Conservation (phyloP, 2,888 invertebrate genomes). For the Phania funesta region DNA sequence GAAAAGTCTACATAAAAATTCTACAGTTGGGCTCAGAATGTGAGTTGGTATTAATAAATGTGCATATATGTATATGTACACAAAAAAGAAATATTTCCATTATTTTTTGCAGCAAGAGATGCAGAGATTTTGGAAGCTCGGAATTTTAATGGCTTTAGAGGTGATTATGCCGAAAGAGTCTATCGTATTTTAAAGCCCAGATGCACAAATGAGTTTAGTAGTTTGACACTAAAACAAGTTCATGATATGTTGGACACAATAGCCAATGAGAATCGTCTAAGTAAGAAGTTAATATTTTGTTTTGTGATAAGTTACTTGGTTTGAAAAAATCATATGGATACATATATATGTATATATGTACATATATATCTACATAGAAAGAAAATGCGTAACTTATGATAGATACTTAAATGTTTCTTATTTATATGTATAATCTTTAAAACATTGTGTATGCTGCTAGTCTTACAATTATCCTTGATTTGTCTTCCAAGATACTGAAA, state of each 20-base stretch:
- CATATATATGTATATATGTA: no score
- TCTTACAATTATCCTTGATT: no score
- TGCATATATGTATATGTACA: no score
- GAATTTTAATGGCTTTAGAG: conserved; percentile 73
- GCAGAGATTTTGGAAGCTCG: conserved; percentile 75
- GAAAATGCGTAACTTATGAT: no score
- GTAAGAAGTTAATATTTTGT: conserved; percentile 81
- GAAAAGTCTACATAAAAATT: conserved; percentile 86
- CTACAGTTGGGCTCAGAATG: conserved; percentile 87
- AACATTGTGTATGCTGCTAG: no score
- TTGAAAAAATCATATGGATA: no score
- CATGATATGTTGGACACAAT: conserved; percentile 89
- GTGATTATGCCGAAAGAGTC: conserved; percentile 91
- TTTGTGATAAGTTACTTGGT: background rate
- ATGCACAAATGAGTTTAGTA: conserved; percentile 79
- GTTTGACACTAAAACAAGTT: conserved; percentile 85
- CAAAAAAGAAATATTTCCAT: background rate
- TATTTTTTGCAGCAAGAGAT: conserved; percentile 78
- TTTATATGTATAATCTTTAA: no score
- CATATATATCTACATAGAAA: no score
- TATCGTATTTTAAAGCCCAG: conserved; percentile 86
- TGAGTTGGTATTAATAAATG: conserved; percentile 69
- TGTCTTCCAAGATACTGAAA: conserved; percentile 80
- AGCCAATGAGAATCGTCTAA: conserved; percentile 84
- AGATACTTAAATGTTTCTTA: no score